Percentiles rank a stretch among this genome's conserved stretches.
Conservation (phyloP, 2,113 vertebrate genomes). For the Hydropotes inermis region DNA sequence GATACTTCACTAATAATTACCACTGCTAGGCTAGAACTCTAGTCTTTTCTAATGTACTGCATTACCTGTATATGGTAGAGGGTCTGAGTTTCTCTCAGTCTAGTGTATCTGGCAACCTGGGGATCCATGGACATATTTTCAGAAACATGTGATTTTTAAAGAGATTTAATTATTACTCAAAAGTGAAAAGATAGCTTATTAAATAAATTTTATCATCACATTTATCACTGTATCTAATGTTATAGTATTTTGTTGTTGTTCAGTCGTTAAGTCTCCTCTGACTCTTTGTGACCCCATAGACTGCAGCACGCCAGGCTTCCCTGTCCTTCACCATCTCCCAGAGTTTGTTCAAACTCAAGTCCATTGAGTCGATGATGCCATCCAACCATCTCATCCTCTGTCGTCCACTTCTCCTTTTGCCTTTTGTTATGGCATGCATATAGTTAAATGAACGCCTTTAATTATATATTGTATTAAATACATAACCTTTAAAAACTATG, state of each 20-base stretch:
- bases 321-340: background rate
- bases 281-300: background rate
- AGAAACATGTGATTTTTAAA: background rate
- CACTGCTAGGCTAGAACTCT: background rate
- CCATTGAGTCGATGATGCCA: background rate
- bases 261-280: rapidly evolving
- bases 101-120: background rate
- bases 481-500: background rate
- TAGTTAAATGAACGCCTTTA: background rate
- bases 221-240: background rate
- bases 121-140: background rate
- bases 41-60: background rate
- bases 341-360: background rate
- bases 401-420: background rate
- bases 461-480: background rate
- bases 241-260: background rate
- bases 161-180: background rate
- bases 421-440: background rate
- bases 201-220: background rate
- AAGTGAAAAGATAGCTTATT: background rate
- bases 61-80: background rate
- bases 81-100: background rate
- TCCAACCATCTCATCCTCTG: background rate
- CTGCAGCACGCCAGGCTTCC: background rate
- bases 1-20: background rate